phyloP scores from a whole-genome alignment of 2,888 invertebrate genomes.

The Drosophila percnosoma region DNA sequence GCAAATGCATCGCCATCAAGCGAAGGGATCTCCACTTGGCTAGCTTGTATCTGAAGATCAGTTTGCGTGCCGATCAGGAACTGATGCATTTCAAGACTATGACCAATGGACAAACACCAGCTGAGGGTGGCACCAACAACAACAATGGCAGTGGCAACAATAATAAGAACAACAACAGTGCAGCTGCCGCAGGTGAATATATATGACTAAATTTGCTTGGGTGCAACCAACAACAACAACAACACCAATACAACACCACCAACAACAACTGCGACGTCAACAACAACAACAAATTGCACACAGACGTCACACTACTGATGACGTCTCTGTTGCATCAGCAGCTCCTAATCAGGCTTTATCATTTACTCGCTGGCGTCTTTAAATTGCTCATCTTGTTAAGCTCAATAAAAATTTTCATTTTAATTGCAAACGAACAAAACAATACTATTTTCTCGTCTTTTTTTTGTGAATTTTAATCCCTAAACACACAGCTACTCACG shows the following conservation, averaged over 20 bases:
- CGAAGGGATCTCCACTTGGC: conserved; percentile 76
- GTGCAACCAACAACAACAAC: conserved; percentile 51
- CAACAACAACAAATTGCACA: conserved; percentile 27
- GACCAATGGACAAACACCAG: conserved; percentile 34
- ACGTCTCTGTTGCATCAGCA: background rate
- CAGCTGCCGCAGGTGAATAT: conserved; percentile 80
- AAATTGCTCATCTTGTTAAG: conserved; percentile 60
- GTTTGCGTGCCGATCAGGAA: conserved; percentile 56
- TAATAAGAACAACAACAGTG: conserved; percentile 45
- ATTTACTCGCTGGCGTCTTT: conserved; percentile 45
- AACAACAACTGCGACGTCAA: conserved; percentile 21
- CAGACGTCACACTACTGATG: conserved; percentile 24
- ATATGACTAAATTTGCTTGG: conserved; percentile 77
- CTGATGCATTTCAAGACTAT: conserved; percentile 33
- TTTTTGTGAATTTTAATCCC: conserved; percentile 23
- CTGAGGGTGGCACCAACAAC: conserved; percentile 40
- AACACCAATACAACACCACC: conserved; percentile 38
- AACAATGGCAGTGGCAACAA: conserved; percentile 19
- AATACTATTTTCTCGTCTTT: conserved; percentile 42
- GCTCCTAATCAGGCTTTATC: conserved; percentile 39
- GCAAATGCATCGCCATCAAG: conserved; percentile 78
- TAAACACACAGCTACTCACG: conserved; percentile 21
- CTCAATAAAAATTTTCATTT: conserved; percentile 67
- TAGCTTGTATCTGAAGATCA: conserved; percentile 80
- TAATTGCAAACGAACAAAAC: conserved; percentile 55